Evolutionary conservation across 2,888 invertebrate genomes (phyloP), one percentile per base, ranked within the genome.

Genomic region (Eupithecia subfuscata): DNA sequence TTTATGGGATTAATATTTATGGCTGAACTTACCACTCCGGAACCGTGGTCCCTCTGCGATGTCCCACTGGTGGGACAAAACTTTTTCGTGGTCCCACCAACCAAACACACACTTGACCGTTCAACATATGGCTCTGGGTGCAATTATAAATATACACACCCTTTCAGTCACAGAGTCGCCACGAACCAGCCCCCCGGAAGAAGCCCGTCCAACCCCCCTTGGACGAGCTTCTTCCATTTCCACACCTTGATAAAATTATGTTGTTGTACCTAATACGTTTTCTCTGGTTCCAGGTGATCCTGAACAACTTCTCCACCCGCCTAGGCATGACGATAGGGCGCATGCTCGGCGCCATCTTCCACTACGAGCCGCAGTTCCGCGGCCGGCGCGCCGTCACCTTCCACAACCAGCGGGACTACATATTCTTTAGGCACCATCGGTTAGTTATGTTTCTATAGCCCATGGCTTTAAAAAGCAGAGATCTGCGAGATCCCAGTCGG

Each of bases 401-500:
- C 90, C 99, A 99, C 92, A 99, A 99, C 94, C 99, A 99, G 91
- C 95, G 99, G 77, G 99, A 99, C 95, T 99, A 98, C 89, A 98
- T 99, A 84, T 99, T 99, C 95, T 99, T 99, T 90, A 96, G 99
- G 75, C 99, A 99, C 92, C 99, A 99, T 91, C 96, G 99, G 96
- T 98, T 85, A 81, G 85, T 60, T 14, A 60, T 25, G 12, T 81
- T 63, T 40, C 16, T n/a, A 14, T 43, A 16, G 34, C 30, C 11
- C 8, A 9, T 22, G n/a, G 0, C 11, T 56, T 11, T 56, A 11
- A 56, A 40, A 40, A 40, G 8, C 40, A 40, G 40, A 40, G 9
- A 48, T 48, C 48, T 48, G 48, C 18, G 48, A 18, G 16, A 1
- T 48, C 4, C 0, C 6, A 48, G 16, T 18, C 18, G 16, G 14